phyloP scores from a whole-genome alignment of 2,113 vertebrate genomes.

The Festucalex cinctus region DNA sequence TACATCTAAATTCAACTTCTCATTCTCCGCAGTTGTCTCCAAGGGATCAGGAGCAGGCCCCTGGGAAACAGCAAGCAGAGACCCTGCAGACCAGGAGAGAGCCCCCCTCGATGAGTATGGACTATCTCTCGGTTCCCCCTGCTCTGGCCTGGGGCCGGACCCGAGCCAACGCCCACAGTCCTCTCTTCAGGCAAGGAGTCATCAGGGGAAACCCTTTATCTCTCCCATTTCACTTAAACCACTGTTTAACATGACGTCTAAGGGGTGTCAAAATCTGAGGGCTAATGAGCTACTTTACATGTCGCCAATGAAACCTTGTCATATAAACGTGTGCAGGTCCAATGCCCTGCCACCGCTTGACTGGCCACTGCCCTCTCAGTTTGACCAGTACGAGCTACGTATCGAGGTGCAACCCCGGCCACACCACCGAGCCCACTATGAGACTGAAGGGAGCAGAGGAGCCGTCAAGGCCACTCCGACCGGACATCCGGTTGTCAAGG shows the following conservation, averaged over 20 bases:
- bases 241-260: background rate
- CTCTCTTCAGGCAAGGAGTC: constrained; percentile 81
- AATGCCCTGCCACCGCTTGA: constrained; percentile 86
- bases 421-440: constrained; percentile 89
- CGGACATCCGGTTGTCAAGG: constrained; percentile 88
- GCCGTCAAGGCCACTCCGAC: constrained; percentile 84
- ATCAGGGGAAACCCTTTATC: background rate
- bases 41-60: constrained; percentile 74
- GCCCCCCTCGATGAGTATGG: constrained; percentile 75
- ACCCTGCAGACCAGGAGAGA: constrained; percentile 66
- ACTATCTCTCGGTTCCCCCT: constrained; percentile 88
- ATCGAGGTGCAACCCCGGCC: constrained; percentile 87
- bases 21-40: constrained; percentile 63
- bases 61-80: constrained; percentile 61
- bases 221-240: background rate
- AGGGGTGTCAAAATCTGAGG: background rate
- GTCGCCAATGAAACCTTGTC: background rate
- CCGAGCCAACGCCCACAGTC: constrained; percentile 84
- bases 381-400: constrained; percentile 84
- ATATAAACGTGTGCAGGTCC: constrained; percentile 63
- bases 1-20: background rate
- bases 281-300: background rate
- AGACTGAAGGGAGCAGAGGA: constrained; percentile 88
- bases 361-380: constrained; percentile 88
- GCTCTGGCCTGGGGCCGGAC: constrained; percentile 86